These are phyloP conservation scores for Scylla paramamosain DNA, from an alignment of 1,140 invertebrate species.

Conservation along the genomic window DNA sequence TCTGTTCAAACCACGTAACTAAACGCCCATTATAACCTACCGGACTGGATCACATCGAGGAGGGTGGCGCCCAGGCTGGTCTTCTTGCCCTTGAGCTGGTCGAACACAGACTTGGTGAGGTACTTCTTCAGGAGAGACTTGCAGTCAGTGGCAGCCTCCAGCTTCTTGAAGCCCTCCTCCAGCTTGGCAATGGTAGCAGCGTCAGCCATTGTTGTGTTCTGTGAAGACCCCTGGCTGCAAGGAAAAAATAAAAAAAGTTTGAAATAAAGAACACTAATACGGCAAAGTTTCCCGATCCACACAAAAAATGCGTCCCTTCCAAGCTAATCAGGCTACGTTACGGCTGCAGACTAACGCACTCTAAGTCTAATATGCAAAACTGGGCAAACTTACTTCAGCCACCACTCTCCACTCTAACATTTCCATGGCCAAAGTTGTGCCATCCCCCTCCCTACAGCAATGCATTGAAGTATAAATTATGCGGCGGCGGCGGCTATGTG, in stretches of 20 bases:
- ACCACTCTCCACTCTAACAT: background rate
- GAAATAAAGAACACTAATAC: background rate
- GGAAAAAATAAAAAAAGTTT: conserved; percentile 50
- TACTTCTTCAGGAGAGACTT: conserved; percentile 97
- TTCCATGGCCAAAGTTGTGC: too few species aligned
- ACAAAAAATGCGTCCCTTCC: background rate
- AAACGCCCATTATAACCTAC: conserved; percentile 79
- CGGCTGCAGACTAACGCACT: too few species aligned
- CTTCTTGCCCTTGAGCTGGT: conserved; percentile 93
- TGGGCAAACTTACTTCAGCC: background rate
- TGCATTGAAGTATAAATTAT: background rate
- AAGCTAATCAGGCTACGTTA: too few species aligned
- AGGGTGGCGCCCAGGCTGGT: conserved; percentile 94
- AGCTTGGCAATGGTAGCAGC: conserved; percentile 90
- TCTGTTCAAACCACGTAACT: too few species aligned
- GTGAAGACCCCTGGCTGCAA: conserved; percentile 56
- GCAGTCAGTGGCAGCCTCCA: conserved; percentile 90
- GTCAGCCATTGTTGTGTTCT: conserved; percentile 76
- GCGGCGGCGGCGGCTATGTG: background rate
- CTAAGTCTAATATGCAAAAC: background rate
- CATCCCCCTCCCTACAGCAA: background rate
- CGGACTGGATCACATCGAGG: conserved; percentile 95
- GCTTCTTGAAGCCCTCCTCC: conserved; percentile 93
- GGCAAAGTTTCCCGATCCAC: background rate
- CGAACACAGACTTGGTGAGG: conserved; percentile 93